Evolutionary conservation across 1,140 invertebrate species (phyloP).

Genomic region (Caenorhabditis brenneri): DNA sequence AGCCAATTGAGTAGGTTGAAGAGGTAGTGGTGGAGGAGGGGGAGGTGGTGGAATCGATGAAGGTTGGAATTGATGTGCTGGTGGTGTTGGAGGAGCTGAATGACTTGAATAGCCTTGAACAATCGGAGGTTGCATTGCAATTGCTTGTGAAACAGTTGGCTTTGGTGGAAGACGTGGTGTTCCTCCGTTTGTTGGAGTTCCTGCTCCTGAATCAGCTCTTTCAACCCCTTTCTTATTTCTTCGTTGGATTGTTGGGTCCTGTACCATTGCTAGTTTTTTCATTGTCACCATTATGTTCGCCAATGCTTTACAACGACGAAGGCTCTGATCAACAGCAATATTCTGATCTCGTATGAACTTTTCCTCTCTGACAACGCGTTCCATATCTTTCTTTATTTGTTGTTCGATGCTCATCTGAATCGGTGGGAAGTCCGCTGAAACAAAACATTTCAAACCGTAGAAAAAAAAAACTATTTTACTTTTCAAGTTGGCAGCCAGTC

Average conservation of each 20-base stretch:
- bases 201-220: constrained; percentile 27
- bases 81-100: constrained; percentile 36
- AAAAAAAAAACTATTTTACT: constrained; percentile 45
- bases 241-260: constrained; percentile 62
- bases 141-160: neutral
- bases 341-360: constrained; percentile 63
- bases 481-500: constrained; percentile 63
- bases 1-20: constrained; percentile 5
- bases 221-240: constrained; percentile 38
- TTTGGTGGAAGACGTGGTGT: constrained; percentile 9
- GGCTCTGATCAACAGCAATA: constrained; percentile 58
- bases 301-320: constrained; percentile 63
- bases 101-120: constrained; percentile 33
- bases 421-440: constrained; percentile 61
- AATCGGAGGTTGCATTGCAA: neutral
- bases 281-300: constrained; percentile 70
- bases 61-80: constrained; percentile 5
- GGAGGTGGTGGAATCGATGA: neutral
- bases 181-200: constrained; percentile 24
- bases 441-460: neutral
- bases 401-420: constrained; percentile 61
- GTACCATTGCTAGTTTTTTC: constrained; percentile 70
- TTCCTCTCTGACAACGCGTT: constrained; percentile 62
- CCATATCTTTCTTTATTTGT: constrained; percentile 62
- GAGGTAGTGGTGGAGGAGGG: neutral